Evolutionary conservation across 2,888 invertebrate genomes (phyloP).

Genomic region (Lomographa bimaculata): DNA sequence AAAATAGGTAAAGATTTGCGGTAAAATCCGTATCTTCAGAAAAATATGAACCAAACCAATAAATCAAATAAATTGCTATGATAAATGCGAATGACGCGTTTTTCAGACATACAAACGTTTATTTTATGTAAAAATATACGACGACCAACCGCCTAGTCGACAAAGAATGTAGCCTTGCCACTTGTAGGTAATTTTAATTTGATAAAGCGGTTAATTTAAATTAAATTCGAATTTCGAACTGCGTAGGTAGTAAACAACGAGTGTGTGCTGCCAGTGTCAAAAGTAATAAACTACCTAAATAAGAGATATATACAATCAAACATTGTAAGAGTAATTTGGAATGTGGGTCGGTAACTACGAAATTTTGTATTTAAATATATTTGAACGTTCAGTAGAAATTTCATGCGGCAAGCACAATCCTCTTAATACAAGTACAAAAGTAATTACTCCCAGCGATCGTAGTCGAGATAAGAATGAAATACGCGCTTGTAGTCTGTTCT

Average conservation of each 20-base stretch:
- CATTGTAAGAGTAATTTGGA: not conserved
- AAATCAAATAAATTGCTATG: slow-evolving; percentile 22
- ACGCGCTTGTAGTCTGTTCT: slow-evolving; percentile 13
- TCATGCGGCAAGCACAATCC: not conserved
- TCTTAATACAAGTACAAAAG: slow-evolving; percentile 11
- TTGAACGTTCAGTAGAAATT: too few species aligned
- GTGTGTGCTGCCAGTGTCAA: slow-evolving; percentile 3
- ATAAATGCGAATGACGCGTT: slow-evolving; percentile 23
- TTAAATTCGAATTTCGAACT: slow-evolving; percentile 15
- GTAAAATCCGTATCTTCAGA: not conserved
- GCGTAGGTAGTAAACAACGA: slow-evolving; percentile 3
- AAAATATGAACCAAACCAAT: slow-evolving; percentile 4
- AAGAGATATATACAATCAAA: slow-evolving; percentile 5
- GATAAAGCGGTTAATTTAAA: slow-evolving; percentile 22
- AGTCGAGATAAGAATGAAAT: slow-evolving; percentile 15
- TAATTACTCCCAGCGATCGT: slow-evolving; percentile 17
- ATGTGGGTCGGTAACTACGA: not conserved
- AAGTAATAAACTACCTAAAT: slow-evolving; percentile 1
- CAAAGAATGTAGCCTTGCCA: slow-evolving; percentile 13
- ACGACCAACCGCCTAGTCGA: slow-evolving; percentile 10
- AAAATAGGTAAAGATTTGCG: too few species aligned
- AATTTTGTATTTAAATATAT: too few species aligned
- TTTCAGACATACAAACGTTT: slow-evolving; percentile 22
- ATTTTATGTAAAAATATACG: slow-evolving; percentile 31
- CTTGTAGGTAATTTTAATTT: slow-evolving; percentile 6